Percentiles rank a stretch among this genome's conserved stretches.
These are phyloP conservation scores for Nothura maculosa DNA, from an alignment of 2,797 vertebrate species.

Conservation along the genomic window DNA sequence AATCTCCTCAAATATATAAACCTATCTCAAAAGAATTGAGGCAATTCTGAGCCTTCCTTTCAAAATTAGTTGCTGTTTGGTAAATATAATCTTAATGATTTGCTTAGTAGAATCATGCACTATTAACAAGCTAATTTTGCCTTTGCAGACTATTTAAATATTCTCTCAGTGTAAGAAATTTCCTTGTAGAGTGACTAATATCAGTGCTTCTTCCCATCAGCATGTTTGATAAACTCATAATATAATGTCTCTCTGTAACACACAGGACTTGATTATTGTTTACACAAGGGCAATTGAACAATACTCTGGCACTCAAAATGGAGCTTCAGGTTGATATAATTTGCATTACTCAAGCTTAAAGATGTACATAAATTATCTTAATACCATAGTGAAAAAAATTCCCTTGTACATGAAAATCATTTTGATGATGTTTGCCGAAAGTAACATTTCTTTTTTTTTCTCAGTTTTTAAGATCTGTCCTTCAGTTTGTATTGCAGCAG, in stretches of 20 bases:
- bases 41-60: background rate
- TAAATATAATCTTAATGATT: background rate
- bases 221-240: background rate
- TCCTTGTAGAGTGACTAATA: background rate
- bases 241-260: background rate
- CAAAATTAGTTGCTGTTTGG: background rate
- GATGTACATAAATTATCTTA: background rate
- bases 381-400: background rate
- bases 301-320: background rate
- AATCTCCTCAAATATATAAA: background rate
- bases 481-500: background rate
- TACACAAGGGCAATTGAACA: background rate
- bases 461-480: background rate
- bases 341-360: background rate
- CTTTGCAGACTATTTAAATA: background rate
- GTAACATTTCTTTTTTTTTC: background rate
- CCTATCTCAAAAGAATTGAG: background rate
- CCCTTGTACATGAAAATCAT: background rate
- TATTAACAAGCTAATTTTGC: background rate
- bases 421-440: background rate
- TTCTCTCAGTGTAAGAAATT: background rate
- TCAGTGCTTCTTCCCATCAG: background rate
- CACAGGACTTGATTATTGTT: background rate
- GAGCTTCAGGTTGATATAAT: background rate
- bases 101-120: background rate